Evolutionary conservation across 1,140 invertebrate genomes (phyloP).

Genomic region (Sycophaga agraensis): DNA sequence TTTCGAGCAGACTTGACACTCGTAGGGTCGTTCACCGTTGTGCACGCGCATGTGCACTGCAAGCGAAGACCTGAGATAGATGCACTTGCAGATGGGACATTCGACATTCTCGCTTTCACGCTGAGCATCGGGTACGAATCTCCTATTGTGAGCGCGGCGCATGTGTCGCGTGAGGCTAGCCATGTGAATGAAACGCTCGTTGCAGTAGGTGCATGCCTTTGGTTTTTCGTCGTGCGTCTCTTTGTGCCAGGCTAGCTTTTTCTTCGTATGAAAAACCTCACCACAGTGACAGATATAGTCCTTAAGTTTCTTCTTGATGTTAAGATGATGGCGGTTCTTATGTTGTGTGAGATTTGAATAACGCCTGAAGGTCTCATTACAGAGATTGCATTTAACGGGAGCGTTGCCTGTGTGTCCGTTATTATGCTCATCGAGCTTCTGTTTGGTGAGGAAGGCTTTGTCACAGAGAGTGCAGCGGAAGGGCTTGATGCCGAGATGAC

Average conservation of each 20-base stretch:
- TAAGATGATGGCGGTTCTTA: conserved; percentile 69
- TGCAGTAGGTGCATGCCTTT: conserved; percentile 80
- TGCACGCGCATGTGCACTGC: conserved; percentile 80
- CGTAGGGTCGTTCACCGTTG: conserved; percentile 71
- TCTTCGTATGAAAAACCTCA: conserved; percentile 77
- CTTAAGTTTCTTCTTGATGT: conserved; percentile 68
- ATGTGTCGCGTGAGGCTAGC: conserved; percentile 82
- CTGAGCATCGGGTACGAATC: conserved; percentile 67
- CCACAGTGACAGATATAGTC: conserved; percentile 82
- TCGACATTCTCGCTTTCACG: conserved; percentile 70
- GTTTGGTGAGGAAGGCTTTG: conserved; percentile 77
- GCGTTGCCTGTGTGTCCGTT: conserved; percentile 80
- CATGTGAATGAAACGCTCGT: conserved; percentile 80
- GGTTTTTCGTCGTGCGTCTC: conserved; percentile 81
- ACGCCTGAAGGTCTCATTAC: conserved; percentile 79
- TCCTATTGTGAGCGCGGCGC: conserved; percentile 74
- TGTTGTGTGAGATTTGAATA: conserved; percentile 86
- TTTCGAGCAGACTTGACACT: conserved; percentile 82
- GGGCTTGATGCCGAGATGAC: conserved; percentile 75
- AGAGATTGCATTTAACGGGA: conserved; percentile 78
- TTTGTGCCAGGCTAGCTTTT: conserved; percentile 81
- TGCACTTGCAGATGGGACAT: conserved; percentile 77
- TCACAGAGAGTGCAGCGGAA: conserved; percentile 77
- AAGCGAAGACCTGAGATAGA: conserved; percentile 76
- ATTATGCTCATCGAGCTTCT: conserved; percentile 77